Conservation (phyloP, 2,888 invertebrate genomes). For the Periphyllus acericola region DNA sequence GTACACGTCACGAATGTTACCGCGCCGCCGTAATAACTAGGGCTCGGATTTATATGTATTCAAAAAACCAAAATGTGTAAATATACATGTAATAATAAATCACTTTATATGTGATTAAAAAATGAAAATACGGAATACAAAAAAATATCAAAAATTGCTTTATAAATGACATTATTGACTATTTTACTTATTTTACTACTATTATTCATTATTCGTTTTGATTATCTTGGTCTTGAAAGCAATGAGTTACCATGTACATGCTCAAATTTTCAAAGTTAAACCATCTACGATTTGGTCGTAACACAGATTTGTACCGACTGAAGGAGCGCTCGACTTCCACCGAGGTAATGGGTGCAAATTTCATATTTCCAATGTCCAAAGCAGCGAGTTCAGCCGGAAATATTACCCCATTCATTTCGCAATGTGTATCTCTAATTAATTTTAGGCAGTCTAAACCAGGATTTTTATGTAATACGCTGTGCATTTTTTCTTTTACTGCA, state of each 20-base stretch:
- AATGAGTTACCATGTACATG: neutral
- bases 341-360: conserved; percentile 22
- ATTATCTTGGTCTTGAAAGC: neutral
- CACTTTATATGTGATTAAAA: too few species aligned
- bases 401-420: conserved; percentile 4
- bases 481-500: conserved; percentile 11
- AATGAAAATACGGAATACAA: too few species aligned
- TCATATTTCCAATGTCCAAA: conserved; percentile 31
- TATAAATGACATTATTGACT: too few species aligned
- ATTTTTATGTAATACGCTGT: conserved; percentile 27
- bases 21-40: too few species aligned
- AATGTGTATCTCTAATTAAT: conserved; percentile 7
- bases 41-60: too few species aligned
- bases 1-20: too few species aligned
- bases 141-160: too few species aligned
- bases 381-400: neutral
- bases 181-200: too few species aligned
- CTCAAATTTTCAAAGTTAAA: neutral
- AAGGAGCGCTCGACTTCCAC: conserved; percentile 28
- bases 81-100: too few species aligned
- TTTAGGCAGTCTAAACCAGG: conserved; percentile 14
- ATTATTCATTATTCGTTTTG: too few species aligned
- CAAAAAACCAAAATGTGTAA: too few species aligned
- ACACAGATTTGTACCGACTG: conserved; percentile 8
- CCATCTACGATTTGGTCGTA: neutral